A percentile compares a stretch with the other conserved stretches of the same genome.
These are phyloP conservation scores for Diorhabda elongata DNA, from an alignment of 1,140 invertebrate genomes.

Conservation along the genomic window DNA sequence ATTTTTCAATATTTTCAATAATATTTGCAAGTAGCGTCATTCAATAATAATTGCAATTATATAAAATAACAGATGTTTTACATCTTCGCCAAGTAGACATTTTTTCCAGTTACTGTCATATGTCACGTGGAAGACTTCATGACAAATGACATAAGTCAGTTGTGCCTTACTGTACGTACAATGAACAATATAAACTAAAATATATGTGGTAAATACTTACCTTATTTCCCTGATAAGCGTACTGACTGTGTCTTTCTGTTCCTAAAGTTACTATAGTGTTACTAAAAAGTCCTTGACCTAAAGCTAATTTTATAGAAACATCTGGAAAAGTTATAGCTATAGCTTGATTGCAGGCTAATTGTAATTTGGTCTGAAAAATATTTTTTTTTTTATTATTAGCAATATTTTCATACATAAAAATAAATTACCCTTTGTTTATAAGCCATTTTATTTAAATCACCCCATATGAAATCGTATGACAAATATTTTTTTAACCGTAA, in stretches of 20 bases:
- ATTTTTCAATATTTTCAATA: no score
- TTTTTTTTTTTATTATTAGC: no score
- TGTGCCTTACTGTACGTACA: no score
- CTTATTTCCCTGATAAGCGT: conserved; percentile 65
- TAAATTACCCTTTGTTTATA: conserved; percentile 60
- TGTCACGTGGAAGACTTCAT: no score
- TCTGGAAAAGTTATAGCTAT: conserved; percentile 63
- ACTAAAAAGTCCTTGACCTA: conserved; percentile 65
- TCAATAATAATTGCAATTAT: no score
- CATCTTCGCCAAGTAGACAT: no score
- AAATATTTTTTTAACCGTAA: conserved; percentile 55
- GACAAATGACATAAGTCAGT: no score
- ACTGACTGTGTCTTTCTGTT: conserved; percentile 68
- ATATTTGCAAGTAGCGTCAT: no score
- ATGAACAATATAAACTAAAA: no score
- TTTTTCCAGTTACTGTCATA: no score
- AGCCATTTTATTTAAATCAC: conserved; percentile 54
- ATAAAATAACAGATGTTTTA: no score
- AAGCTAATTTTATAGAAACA: conserved; percentile 63
- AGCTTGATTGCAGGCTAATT: conserved; percentile 69
- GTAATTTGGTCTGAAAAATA: conserved; percentile 54
- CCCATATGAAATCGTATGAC: conserved; percentile 49
- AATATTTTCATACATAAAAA: conserved; percentile 8
- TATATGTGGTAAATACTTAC: conserved; percentile 46
- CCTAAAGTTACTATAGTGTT: conserved; percentile 68